These are phyloP conservation scores for Pachycephus smyrnensis DNA, from an alignment of 2,888 invertebrate species.

Conservation along the genomic window DNA sequence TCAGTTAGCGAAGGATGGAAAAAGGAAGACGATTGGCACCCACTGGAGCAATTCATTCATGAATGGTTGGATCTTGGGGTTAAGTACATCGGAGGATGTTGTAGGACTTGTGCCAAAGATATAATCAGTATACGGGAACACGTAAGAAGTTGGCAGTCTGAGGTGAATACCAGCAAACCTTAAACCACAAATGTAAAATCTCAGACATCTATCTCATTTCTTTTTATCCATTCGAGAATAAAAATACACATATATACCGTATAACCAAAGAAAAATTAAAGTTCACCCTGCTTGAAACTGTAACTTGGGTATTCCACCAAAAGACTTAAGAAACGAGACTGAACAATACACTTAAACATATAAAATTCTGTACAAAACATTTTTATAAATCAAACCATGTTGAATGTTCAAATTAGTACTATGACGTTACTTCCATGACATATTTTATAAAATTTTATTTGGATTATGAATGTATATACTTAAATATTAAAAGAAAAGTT, in stretches of 20 bases:
- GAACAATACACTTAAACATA: background rate
- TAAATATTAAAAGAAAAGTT: background rate
- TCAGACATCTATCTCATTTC: background rate
- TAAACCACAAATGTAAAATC: background rate
- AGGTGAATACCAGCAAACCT: background rate
- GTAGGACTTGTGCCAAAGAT: conserved; percentile 86
- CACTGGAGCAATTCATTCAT: conserved; percentile 78
- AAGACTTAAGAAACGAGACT: background rate
- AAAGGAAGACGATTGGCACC: conserved; percentile 73
- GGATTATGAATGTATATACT: background rate
- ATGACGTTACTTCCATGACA: background rate
- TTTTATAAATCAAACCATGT: background rate
- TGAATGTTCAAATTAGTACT: too few relatives aligned
- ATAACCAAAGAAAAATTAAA: background rate
- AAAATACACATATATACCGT: background rate
- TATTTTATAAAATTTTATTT: background rate
- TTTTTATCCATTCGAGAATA: background rate
- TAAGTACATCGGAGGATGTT: conserved; percentile 91
- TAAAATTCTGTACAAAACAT: background rate
- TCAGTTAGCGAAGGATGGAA: conserved; percentile 74
- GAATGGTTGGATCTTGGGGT: conserved; percentile 88
- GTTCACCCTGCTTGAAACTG: background rate
- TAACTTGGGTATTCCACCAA: background rate
- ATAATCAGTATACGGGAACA: conserved; percentile 79
- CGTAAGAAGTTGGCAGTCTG: conserved; percentile 68